These are phyloP conservation scores for Prorops nasuta DNA, from an alignment of 1,140 invertebrate genomes.

Conservation along the genomic window DNA sequence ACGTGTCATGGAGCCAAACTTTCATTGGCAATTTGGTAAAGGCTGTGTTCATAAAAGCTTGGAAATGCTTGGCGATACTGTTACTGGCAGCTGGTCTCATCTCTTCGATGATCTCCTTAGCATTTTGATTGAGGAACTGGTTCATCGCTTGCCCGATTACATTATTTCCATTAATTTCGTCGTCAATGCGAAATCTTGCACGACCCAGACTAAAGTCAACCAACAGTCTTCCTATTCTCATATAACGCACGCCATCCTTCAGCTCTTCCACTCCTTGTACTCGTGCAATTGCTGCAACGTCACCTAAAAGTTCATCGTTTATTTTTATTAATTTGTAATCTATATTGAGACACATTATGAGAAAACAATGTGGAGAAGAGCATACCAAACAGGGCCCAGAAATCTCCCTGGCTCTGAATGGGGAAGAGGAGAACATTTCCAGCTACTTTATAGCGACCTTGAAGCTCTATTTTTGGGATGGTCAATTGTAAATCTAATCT, in stretches of 20 bases:
- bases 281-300: constrained; percentile 68
- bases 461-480: constrained; percentile 70
- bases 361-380: constrained; percentile 10
- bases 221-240: constrained; percentile 66
- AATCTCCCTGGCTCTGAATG: constrained; percentile 72
- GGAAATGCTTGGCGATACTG: constrained; percentile 76
- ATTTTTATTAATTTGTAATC: background rate
- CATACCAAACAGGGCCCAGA: constrained; percentile 76
- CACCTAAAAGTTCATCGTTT: constrained; percentile 51
- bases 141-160: constrained; percentile 80
- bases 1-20: constrained; percentile 66
- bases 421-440: constrained; percentile 75
- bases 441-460: constrained; percentile 70
- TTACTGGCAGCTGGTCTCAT: constrained; percentile 75
- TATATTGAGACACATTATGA: background rate
- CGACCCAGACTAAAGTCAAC: constrained; percentile 71
- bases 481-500: constrained; percentile 68
- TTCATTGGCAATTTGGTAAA: constrained; percentile 75
- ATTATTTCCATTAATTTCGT: constrained; percentile 71
- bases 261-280: constrained; percentile 68
- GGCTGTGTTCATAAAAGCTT: constrained; percentile 72
- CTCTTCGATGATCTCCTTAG: constrained; percentile 79
- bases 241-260: constrained; percentile 62
- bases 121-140: constrained; percentile 81
- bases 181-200: constrained; percentile 68